Evolutionary conservation across 2,113 vertebrate species (phyloP), one percentile per base, ranked within the genome.

Genomic region (Tiliqua scincoides): DNA sequence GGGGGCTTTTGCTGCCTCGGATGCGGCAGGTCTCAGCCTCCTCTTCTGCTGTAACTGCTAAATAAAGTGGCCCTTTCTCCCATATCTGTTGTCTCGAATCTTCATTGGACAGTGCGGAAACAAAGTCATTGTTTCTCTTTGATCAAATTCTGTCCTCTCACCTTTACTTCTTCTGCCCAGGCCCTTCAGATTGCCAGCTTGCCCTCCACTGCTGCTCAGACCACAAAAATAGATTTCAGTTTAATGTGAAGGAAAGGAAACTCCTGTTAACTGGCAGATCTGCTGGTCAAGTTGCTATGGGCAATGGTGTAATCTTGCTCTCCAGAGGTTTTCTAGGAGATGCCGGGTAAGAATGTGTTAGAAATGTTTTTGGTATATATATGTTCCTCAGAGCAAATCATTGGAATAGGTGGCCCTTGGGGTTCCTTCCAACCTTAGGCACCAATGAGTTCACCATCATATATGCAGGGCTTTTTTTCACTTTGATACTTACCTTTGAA

Each of bases 401-500:
- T n/a, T 72, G 35, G 37, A 79, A 79, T 23, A 17, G 14, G 37
- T 62, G 8, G 15, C 67, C 35, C 84, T 62, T 79, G 67, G 54
- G 30, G 54, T 85, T 71, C 76, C 52, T 79, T 79, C 65, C 32
- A 68, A 78, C 32, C 62, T 59, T 68, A 70, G 40, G 20, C 30
- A 48, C 76, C 67, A 40, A 48, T 79, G 84, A 85, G 48, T 79
- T 32, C 61, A 52, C n/a, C 35, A 80, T 63, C 59, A 81, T 61
- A 59, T 86, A 74, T 72, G 78, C 59, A n/a, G 59, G 6, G 3
- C 23, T 32, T 79, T 48, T 70, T 65, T 70, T 65, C 2, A 65
- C 59, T 48, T 63, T 86, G 68, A 74, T 81, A 35, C 40, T 63
- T 86, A 86, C 77, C 30, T 86, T 81, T 86, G 78, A 63, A 86